phyloP scores from a whole-genome alignment of 1,140 invertebrate genomes.

The Lepidostoma basale region DNA sequence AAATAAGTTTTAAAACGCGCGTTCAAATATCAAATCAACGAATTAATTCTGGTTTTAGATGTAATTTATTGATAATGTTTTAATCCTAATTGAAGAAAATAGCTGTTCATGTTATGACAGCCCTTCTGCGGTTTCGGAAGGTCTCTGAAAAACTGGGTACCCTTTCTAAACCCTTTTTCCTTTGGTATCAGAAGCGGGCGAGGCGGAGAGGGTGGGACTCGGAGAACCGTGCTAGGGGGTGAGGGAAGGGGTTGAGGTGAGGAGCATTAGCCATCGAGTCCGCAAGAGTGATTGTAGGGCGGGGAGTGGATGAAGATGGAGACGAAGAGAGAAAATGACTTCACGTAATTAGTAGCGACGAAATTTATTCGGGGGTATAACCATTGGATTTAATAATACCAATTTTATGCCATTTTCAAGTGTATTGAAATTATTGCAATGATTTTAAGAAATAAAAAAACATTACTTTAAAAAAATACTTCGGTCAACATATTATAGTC shows the following conservation, averaged over 20 bases:
- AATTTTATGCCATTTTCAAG: no score
- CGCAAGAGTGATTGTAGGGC: conserved; percentile 35
- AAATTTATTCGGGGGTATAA: no score
- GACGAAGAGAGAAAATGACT: not conserved
- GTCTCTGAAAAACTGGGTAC: conserved; percentile 37
- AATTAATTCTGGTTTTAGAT: no score
- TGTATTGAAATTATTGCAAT: no score
- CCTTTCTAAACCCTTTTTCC: conserved; percentile 39
- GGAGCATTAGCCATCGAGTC: conserved; percentile 43
- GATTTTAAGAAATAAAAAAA: no score
- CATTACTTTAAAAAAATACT: no score
- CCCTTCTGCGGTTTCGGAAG: conserved; percentile 32
- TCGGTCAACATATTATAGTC: no score
- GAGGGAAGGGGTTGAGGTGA: conserved; percentile 33
- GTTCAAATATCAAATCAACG: no score
- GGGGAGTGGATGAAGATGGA: conserved; percentile 3
- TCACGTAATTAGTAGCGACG: no score
- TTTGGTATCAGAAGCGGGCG: conserved; percentile 14
- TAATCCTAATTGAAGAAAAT: conserved; percentile 16
- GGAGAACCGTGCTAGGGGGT: not conserved
- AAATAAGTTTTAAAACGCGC: no score
- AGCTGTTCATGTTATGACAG: conserved; percentile 24
- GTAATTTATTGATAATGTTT: conserved; percentile 15
- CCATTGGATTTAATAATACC: no score
- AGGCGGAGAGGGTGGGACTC: not conserved